Percentiles rank a stretch among this genome's conserved stretches.
These are phyloP conservation scores for Drosophila santomea DNA, from an alignment of 1,140 invertebrate genomes.

Conservation along the genomic window DNA sequence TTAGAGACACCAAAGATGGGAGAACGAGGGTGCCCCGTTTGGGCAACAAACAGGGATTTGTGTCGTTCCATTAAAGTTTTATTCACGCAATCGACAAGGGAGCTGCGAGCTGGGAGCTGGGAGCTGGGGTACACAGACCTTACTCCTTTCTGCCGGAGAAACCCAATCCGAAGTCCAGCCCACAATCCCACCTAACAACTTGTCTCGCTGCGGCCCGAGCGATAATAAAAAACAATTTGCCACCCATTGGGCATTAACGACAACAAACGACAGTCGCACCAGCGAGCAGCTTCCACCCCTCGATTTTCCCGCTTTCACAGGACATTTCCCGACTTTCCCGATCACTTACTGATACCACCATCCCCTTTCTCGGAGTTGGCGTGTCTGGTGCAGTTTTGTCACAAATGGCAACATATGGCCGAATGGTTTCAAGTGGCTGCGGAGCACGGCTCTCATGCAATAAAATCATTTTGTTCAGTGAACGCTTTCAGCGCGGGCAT, in stretches of 20 bases:
- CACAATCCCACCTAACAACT: conserved; percentile 5
- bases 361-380: conserved; percentile 25
- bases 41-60: conserved; percentile 68
- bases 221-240: conserved; percentile 85
- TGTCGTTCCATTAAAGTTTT: conserved; percentile 85
- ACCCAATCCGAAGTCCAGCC: conserved; percentile 11
- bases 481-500: conserved; percentile 62
- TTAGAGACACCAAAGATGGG: conserved; percentile 66
- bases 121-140: conserved; percentile 4
- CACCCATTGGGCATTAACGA: conserved; percentile 83
- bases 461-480: conserved; percentile 83
- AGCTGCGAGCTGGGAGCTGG: background rate
- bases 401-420: conserved; percentile 80
- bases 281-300: conserved; percentile 14
- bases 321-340: conserved; percentile 1
- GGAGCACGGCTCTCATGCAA: conserved; percentile 61
- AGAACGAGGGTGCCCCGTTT: conserved; percentile 9
- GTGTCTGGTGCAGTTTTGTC: conserved; percentile 73
- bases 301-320: conserved; percentile 3
- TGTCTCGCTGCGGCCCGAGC: conserved; percentile 47
- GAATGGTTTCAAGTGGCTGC: conserved; percentile 67
- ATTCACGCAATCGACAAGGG: conserved; percentile 77
- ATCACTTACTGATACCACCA: conserved; percentile 6
- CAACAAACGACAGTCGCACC: conserved; percentile 75
- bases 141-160: conserved; percentile 56